Conservation (phyloP, 1,140 invertebrate genomes). For the Orchestia grillus region DNA sequence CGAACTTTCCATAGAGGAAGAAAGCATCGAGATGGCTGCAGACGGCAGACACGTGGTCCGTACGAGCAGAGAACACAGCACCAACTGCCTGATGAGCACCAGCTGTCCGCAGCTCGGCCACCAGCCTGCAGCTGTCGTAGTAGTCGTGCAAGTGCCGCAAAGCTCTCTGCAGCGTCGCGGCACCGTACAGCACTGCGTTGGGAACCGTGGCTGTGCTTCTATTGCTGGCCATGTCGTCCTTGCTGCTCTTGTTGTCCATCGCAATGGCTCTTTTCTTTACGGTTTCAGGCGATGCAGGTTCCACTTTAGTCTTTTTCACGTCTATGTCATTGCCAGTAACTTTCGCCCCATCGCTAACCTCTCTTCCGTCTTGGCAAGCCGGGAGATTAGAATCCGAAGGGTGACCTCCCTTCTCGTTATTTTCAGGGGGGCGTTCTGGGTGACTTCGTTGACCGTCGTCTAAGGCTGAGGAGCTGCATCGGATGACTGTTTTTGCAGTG, state of each 20-base stretch:
- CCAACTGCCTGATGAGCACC: slow-evolving; percentile 63
- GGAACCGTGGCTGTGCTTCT: neutral
- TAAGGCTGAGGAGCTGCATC: neutral
- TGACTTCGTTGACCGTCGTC: neutral
- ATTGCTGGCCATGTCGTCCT: neutral
- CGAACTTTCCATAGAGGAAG: neutral
- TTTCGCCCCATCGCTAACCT: neutral
- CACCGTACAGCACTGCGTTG: neutral
- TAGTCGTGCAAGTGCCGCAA: neutral
- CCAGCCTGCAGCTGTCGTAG: neutral
- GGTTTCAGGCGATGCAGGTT: neutral
- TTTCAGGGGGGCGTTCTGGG: neutral
- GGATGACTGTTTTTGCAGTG: neutral
- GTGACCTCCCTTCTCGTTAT: neutral
- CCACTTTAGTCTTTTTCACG: neutral
- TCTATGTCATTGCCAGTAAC: neutral
- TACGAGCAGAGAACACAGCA: slow-evolving; percentile 60
- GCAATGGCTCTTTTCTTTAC: neutral
- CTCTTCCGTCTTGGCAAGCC: neutral
- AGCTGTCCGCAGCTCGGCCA: slow-evolving; percentile 58
- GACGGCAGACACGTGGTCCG: slow-evolving; percentile 64
- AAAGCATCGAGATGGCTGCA: slow-evolving; percentile 64
- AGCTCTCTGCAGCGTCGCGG: neutral
- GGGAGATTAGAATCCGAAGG: neutral
- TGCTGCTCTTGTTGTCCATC: neutral